Conservation (phyloP, 2,797 vertebrate genomes). For the Brachyalestes nurse region DNA sequence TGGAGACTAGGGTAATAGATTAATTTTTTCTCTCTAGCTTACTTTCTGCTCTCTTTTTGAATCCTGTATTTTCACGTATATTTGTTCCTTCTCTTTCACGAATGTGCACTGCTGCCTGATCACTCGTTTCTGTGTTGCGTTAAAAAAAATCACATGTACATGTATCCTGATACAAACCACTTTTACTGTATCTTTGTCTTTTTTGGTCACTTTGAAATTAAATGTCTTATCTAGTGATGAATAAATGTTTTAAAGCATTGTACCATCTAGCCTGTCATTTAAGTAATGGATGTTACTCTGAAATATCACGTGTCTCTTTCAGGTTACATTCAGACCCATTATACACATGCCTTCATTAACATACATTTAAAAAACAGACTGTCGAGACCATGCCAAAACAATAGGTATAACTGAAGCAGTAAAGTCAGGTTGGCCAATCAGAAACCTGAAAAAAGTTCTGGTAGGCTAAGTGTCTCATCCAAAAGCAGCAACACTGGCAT, state of each 20-base stretch:
- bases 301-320: no score
- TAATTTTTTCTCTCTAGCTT: conserved; percentile 45
- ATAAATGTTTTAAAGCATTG: conserved; percentile 82
- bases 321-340: no score
- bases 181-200: conserved; percentile 65
- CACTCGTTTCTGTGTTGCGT: neutral
- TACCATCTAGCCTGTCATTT: neutral
- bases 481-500: no score
- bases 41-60: conserved; percentile 47
- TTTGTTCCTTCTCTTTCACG: neutral
- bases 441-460: no score
- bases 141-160: conserved; percentile 1
- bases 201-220: conserved; percentile 65
- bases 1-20: conserved; percentile 60
- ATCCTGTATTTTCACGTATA: neutral
- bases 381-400: no score
- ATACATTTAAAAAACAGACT: no score
- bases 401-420: no score
- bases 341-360: no score
- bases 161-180: conserved; percentile 62
- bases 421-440: no score
- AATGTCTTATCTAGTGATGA: conserved; percentile 61
- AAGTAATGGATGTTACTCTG: no score
- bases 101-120: conserved; percentile 4
- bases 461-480: no score